Conservation (phyloP, 2,888 invertebrate species). For the Xestia ashworthii region DNA sequence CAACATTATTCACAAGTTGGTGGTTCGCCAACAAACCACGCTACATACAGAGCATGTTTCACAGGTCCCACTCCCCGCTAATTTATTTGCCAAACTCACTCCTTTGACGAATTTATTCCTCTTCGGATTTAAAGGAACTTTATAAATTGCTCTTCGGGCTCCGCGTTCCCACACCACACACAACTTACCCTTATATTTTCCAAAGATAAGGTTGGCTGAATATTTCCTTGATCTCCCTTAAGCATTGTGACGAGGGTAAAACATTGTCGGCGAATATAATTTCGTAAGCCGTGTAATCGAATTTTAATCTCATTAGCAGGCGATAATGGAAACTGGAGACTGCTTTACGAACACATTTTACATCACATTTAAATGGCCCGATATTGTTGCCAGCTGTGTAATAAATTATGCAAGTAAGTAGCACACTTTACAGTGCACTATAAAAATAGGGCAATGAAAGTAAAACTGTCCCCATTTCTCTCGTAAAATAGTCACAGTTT, state of each 20-base stretch:
- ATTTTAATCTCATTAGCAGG: conserved; percentile 78
- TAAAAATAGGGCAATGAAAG: conserved; percentile 19
- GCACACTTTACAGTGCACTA: conserved; percentile 44
- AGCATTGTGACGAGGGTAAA: conserved; percentile 69
- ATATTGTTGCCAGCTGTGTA: conserved; percentile 47
- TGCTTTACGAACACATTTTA: conserved; percentile 68
- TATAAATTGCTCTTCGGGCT: conserved; percentile 48
- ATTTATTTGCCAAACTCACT: conserved; percentile 58
- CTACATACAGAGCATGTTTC: conserved; percentile 29
- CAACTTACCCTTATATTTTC: conserved; percentile 42
- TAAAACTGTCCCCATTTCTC: conserved; percentile 32
- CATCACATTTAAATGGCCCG: conserved; percentile 61
- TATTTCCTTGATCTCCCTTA: conserved; percentile 59
- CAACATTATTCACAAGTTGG: conserved; percentile 9
- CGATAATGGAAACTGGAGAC: conserved; percentile 75
- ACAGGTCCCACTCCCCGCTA: conserved; percentile 37
- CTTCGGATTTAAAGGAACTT: conserved; percentile 51
- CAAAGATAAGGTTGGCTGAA: conserved; percentile 51
- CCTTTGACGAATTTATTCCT: conserved; percentile 62
- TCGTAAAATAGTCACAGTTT: conserved; percentile 40
- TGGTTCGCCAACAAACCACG: conserved; percentile 30
- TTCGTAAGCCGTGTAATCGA: conserved; percentile 75
- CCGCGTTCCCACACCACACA: conserved; percentile 24
- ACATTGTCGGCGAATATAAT: conserved; percentile 70
- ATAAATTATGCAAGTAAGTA: conserved; percentile 45